Percentiles rank a stretch among this genome's conserved stretches.
These are phyloP conservation scores for Poecilobothrus nobilitatus DNA, from an alignment of 2,888 invertebrate species.

Conservation along the genomic window DNA sequence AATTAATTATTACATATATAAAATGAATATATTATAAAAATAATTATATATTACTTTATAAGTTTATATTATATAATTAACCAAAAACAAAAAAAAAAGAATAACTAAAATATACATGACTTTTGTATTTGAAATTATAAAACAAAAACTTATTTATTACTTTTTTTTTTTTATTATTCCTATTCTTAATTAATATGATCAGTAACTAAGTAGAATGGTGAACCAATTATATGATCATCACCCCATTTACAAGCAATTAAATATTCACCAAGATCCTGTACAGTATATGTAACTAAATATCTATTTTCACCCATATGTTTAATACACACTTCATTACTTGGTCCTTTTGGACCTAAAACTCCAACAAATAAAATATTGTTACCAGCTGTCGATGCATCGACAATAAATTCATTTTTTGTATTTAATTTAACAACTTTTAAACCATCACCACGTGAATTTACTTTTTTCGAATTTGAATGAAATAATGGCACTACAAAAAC, in stretches of 20 bases:
- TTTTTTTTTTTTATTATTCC: neutral
- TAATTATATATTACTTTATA: neutral
- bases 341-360: conserved; percentile 90
- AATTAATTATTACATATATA: no score
- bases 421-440: conserved; percentile 33
- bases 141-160: neutral
- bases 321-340: conserved; percentile 89
- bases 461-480: conserved; percentile 36
- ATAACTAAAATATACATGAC: neutral
- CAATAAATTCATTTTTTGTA: conserved; percentile 38
- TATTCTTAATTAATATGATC: neutral
- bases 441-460: conserved; percentile 35
- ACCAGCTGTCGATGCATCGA: conserved; percentile 49
- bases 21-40: neutral
- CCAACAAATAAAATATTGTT: conserved; percentile 92
- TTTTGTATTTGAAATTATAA: conserved; percentile 1
- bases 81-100: neutral
- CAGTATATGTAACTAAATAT: conserved; percentile 83
- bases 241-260: conserved; percentile 93
- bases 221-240: conserved; percentile 92
- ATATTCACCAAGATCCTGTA: conserved; percentile 86
- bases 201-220: conserved; percentile 55
- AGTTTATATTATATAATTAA: neutral
- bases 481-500: conserved; percentile 29
- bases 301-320: conserved; percentile 85